Evolutionary conservation across 2,113 vertebrate species (phyloP).

Genomic region (Nycticebus coucang): DNA sequence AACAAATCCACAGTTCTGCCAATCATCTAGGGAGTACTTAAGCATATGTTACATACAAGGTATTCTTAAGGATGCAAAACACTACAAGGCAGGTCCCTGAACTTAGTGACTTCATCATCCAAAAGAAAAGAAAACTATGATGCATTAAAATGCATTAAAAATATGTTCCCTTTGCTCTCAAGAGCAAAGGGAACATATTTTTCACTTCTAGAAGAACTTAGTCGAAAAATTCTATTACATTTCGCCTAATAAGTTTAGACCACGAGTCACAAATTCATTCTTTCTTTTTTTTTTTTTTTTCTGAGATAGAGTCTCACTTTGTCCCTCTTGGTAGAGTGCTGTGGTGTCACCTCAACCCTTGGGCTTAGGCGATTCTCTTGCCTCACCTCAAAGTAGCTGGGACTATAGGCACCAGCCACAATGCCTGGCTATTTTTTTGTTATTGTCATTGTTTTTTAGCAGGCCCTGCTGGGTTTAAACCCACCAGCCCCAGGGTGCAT

Average conservation of each 20-base stretch:
- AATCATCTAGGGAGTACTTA: conserved; percentile 1
- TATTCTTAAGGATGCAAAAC: conserved; percentile 24
- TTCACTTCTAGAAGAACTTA: neutral
- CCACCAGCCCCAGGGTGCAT: too few relatives aligned
- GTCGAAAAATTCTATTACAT: neutral
- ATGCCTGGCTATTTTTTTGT: too few relatives aligned
- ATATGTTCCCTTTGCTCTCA: too few relatives aligned
- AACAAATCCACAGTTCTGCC: conserved; percentile 10
- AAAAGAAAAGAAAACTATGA: neutral
- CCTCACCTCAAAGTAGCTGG: too few relatives aligned
- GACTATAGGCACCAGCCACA: too few relatives aligned
- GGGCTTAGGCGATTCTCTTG: too few relatives aligned
- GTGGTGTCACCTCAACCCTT: too few relatives aligned
- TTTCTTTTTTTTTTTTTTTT: neutral
- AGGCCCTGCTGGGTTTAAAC: too few relatives aligned
- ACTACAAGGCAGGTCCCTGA: neutral
- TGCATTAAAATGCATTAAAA: neutral
- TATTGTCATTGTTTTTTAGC: too few relatives aligned
- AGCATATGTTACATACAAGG: neutral
- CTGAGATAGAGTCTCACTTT: too few relatives aligned
- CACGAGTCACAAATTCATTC: conserved; percentile 17
- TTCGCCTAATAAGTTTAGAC: neutral
- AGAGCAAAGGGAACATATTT: neutral
- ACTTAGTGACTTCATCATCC: neutral
- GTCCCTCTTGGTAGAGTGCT: too few relatives aligned